These are phyloP conservation scores for Synodontis membranacea DNA, from an alignment of 2,113 vertebrate genomes.

Conservation along the genomic window DNA sequence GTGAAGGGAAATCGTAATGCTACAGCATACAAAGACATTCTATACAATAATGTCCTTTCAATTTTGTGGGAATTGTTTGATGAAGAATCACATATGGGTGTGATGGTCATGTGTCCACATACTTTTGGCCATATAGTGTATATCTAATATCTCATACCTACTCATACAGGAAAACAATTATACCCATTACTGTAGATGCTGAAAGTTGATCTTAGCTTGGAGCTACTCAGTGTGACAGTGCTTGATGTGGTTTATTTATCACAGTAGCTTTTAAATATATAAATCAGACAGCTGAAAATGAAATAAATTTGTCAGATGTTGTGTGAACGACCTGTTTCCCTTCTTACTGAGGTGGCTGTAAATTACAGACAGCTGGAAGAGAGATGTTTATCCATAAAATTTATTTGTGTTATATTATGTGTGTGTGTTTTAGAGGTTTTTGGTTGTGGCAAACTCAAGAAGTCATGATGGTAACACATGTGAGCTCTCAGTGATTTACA, in stretches of 20 bases:
- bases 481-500: conserved; percentile 83
- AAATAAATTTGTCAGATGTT: conserved; percentile 47
- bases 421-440: conserved; percentile 45
- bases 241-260: conserved; percentile 40
- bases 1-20: background rate
- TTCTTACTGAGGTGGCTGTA: background rate
- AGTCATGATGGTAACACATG: conserved; percentile 64
- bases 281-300: conserved; percentile 42
- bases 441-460: conserved; percentile 65
- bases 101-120: background rate
- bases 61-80: too few relatives aligned
- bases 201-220: background rate
- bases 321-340: background rate
- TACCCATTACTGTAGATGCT: background rate
- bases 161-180: background rate
- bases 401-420: background rate
- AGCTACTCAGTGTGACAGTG: background rate
- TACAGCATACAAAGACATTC: background rate
- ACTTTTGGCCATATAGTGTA: background rate
- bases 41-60: background rate
- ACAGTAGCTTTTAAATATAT: conserved; percentile 12
- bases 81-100: background rate
- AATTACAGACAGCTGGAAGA: conserved; percentile 39
- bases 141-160: background rate
- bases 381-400: conserved; percentile 1